A percentile compares a stretch with the other conserved stretches of the same genome.
phyloP scores from a whole-genome alignment of 2,113 vertebrate genomes.

The Empidonax alnorum region DNA sequence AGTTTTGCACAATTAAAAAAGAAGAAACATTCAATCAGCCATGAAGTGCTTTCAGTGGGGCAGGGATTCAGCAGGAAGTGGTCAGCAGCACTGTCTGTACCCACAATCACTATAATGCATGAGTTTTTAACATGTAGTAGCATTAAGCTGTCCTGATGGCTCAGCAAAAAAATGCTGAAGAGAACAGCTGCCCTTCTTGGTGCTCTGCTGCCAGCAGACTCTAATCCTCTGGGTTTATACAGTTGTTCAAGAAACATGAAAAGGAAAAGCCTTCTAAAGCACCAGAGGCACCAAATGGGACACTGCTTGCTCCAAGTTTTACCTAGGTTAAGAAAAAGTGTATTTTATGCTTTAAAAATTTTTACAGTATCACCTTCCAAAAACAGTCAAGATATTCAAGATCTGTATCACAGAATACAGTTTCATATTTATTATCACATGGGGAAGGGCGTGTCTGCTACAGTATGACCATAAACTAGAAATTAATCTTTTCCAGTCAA shows the following conservation, averaged over 20 bases:
- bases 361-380: neutral
- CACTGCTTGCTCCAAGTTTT: neutral
- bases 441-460: conserved; percentile 20
- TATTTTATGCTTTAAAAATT: neutral
- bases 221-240: conserved; percentile 57
- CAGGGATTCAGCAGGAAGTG: conserved; percentile 9
- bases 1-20: neutral
- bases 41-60: neutral
- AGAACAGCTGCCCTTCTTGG: conserved; percentile 52
- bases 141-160: neutral
- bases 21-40: neutral
- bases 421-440: conserved; percentile 5
- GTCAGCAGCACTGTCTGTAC: neutral
- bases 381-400: neutral
- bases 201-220: conserved; percentile 25
- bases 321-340: neutral
- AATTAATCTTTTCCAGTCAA: conserved; percentile 41
- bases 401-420: neutral
- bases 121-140: conserved; percentile 8
- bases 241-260: conserved; percentile 50
- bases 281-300: conserved; percentile 24
- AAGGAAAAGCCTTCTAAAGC: conserved; percentile 19
- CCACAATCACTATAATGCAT: neutral
- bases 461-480: conserved; percentile 38
- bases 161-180: conserved; percentile 22